These are phyloP conservation scores for Encarsia formosa DNA, from an alignment of 2,888 invertebrate genomes.

Conservation along the genomic window DNA sequence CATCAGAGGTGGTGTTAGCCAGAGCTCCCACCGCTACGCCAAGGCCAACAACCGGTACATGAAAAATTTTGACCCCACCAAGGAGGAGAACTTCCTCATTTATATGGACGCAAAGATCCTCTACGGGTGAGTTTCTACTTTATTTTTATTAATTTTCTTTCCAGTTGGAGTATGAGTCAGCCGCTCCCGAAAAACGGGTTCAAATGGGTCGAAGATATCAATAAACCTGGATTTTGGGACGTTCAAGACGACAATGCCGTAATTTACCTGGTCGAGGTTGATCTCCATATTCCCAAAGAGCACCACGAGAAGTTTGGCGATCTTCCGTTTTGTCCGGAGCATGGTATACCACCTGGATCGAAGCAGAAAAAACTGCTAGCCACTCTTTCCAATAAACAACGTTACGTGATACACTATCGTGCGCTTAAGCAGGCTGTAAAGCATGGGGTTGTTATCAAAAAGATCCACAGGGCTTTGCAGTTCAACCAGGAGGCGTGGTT, in stretches of 20 bases:
- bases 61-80: not conserved
- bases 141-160: too few species aligned
- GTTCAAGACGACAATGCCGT: not conserved
- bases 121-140: constrained; percentile 9
- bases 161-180: constrained; percentile 2
- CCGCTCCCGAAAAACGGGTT: constrained; percentile 2
- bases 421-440: too few species aligned
- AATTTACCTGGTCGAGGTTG: not conserved
- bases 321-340: too few species aligned
- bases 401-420: too few species aligned
- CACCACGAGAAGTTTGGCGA: too few species aligned
- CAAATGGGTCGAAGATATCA: constrained; percentile 2
- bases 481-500: too few species aligned
- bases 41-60: constrained; percentile 11
- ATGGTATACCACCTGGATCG: too few species aligned
- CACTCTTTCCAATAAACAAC: too few species aligned
- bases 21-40: constrained; percentile 13
- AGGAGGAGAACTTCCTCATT: not conserved
- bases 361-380: too few species aligned
- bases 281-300: too few species aligned
- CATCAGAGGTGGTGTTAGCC: not conserved
- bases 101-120: constrained; percentile 5
- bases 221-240: not conserved
- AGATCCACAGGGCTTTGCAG: too few species aligned
- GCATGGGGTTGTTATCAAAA: too few species aligned